These are phyloP conservation scores for Harpegnathos saltator DNA, from an alignment of 1,140 invertebrate species.

Conservation along the genomic window DNA sequence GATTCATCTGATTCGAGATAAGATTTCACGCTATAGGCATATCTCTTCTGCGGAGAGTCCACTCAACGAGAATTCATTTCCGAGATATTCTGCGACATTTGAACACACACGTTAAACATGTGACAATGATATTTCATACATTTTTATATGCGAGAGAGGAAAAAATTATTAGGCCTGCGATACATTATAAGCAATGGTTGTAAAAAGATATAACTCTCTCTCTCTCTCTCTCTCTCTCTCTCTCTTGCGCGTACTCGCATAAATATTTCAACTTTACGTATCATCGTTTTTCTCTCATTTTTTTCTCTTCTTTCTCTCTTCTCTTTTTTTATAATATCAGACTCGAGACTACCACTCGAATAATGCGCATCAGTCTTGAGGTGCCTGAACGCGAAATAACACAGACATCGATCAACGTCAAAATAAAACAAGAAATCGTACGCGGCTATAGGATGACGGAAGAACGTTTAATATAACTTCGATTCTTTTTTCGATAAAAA, in stretches of 20 bases:
- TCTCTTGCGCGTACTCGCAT: neutral
- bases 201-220: neutral
- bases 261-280: neutral
- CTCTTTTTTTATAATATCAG: constrained; percentile 5
- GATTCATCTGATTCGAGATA: neutral
- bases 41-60: neutral
- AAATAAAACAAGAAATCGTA: constrained; percentile 69
- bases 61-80: neutral
- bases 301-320: neutral
- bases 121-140: neutral
- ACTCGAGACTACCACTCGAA: constrained; percentile 51
- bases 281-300: neutral
- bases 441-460: constrained; percentile 54
- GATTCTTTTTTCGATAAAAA: constrained; percentile 57
- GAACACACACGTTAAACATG: neutral
- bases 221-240: neutral
- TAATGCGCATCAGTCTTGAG: constrained; percentile 64
- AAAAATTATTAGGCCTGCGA: neutral
- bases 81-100: neutral
- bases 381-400: constrained; percentile 70
- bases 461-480: constrained; percentile 73
- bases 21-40: neutral
- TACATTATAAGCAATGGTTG: neutral
- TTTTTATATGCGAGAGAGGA: neutral
- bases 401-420: constrained; percentile 74